Evolutionary conservation across 2,888 invertebrate genomes (phyloP), one percentile per base, ranked within the genome.

Genomic region (Phortica magna): DNA sequence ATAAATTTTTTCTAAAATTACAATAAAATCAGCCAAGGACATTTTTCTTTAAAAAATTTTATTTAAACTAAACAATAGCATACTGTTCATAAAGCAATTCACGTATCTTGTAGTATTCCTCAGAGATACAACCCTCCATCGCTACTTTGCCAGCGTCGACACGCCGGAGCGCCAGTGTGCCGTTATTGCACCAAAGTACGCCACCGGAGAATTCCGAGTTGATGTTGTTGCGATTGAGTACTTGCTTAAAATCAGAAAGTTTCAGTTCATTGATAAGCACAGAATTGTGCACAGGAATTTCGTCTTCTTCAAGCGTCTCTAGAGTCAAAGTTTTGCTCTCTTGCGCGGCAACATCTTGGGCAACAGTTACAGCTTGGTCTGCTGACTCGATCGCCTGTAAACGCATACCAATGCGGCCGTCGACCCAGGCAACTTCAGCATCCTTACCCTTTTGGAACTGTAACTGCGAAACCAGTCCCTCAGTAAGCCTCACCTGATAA

Each of bases 371-470:
- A 9, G 83, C 81, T 1, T 86, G 76, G 9, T 76, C 80, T 57
- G 91, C 92, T 76, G 92, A 84, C 83, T 95, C 94, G 71, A 93
- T 92, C 81, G 95, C 94, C 68, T 94, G 93, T 68, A 94, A 94
- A 0, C 94, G 92, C 17, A 94, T 93, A 12, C 94, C 93, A 76
- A 97, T 94, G 83, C 95, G 93, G 0, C 97, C 98, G 90, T 97
- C 96, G 12, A 99, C 93, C 99, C 99, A 99, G 0, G 99, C 97
- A n/a, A 99, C 94, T 91, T 99, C 99, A 0, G 97, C 95, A 87
- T 98, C 97, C 82, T 96, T 96, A 67, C 95, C 95, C 88, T 95
- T 95, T 79, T 97, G 95, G 93, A 99, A 98, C 80, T 95, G 94
- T 76, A 99, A 92, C 9, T 96, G 95, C 0, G 97, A 96, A 81